Evolutionary conservation across 2,888 invertebrate species (phyloP).

Genomic region (Stegophylla sp.): DNA sequence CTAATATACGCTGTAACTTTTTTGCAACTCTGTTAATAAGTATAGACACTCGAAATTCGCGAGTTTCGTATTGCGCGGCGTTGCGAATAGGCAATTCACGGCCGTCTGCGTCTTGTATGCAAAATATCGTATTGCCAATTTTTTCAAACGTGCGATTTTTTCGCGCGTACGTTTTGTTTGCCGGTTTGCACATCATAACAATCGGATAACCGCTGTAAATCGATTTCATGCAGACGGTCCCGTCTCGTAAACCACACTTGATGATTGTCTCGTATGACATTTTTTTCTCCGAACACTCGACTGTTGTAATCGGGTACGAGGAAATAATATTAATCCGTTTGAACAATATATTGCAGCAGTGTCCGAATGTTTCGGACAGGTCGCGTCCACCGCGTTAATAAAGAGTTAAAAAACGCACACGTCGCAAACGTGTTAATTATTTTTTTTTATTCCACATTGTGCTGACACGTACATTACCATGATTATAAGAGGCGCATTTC

Average conservation of each 20-base stretch:
- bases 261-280: background rate
- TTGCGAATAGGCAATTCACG: conserved; percentile 56
- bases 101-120: conserved; percentile 33
- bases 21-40: background rate
- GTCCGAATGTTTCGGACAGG: background rate
- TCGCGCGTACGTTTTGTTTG: background rate
- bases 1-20: background rate
- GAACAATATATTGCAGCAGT: background rate
- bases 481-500: no score
- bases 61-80: conserved; percentile 37
- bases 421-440: background rate
- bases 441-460: background rate
- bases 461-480: no score
- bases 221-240: background rate
- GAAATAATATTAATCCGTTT: background rate
- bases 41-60: background rate
- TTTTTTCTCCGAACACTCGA: background rate
- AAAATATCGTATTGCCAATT: conserved; percentile 32
- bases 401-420: background rate
- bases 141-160: background rate
- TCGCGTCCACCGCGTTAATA: background rate
- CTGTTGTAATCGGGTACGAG: background rate
- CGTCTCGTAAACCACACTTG: background rate
- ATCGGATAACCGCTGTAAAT: background rate
- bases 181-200: background rate